Evolutionary conservation across 2,888 invertebrate genomes (phyloP), one percentile per base, ranked within the genome.

Genomic region (Julus scandinavius): DNA sequence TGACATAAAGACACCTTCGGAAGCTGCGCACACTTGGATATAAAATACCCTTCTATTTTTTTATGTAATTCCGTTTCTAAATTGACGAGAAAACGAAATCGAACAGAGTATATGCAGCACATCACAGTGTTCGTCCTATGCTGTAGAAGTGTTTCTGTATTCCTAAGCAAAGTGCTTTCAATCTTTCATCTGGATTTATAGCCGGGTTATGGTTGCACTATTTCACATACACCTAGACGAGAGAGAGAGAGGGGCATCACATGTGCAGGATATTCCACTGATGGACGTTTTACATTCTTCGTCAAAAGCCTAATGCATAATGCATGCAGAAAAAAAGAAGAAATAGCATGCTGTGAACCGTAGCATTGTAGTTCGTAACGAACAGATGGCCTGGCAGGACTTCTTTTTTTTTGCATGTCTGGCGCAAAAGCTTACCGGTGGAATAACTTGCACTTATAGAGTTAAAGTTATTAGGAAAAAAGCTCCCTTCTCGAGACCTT

Each of bases 281-380:
- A 80, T 80, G 38, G 80, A 80, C 80, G 40, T 80, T 80, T 80
- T 80, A 80, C 80, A 80, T 80, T 80, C 80, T 80, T 40, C 80
- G 80, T 80, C 80, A 80, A 80, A 80, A 80, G 80, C 80, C 80
- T 80, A 40, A 80, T 80, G 80, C 80, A 80, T 80, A 80, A 80
- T 80, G 80, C 80, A 80, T 80, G 38, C 80, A 80, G 2, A 13
- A 11, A 80, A 20, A 80, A 80, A 80, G 38, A 80, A 80, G 80
- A 80, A 80, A 80, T 15, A 38, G 80, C 80, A 80, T 40, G 80
- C 80, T 29, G 80, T 80, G 80, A 80, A 80, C 80, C 80, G 80
- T 80, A 80, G 38, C 80, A 13, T 80, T 11, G 72, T n/a, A 80
- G 80, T 80, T 80, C 80, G 80, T 80, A 38, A 38, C 7, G 80